phyloP scores from a whole-genome alignment of 2,797 vertebrate genomes.

The Enteromius afrohamiltoni region DNA sequence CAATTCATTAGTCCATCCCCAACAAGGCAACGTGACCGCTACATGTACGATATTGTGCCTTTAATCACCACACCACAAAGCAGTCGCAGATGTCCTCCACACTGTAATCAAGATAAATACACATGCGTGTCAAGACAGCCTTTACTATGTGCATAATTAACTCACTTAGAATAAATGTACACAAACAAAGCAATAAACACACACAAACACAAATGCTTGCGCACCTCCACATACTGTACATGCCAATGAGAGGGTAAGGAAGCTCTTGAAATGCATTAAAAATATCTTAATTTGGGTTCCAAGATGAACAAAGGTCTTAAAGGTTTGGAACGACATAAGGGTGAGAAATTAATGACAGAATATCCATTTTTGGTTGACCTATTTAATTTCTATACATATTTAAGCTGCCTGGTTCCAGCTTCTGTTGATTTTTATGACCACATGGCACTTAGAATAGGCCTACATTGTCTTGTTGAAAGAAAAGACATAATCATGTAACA shows the following conservation, averaged over 20 bases:
- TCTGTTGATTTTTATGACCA: neutral
- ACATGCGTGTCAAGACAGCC: neutral
- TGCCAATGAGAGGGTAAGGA: too few relatives aligned
- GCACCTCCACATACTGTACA: neutral
- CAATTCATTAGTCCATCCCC: slow-evolving; percentile 55
- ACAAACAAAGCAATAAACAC: slow-evolving; percentile 12
- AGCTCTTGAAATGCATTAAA: too few relatives aligned
- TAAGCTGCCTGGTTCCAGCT: neutral
- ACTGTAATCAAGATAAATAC: slow-evolving; percentile 45
- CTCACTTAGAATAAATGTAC: neutral
- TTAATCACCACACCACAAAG: slow-evolving; percentile 48
- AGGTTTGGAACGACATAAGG: too few relatives aligned
- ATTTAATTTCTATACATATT: neutral
- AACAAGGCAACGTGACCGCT: slow-evolving; percentile 28
- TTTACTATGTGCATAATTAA: slow-evolving; percentile 22
- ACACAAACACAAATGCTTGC: neutral
- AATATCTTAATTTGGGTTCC: too few relatives aligned
- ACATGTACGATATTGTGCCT: slow-evolving; percentile 34
- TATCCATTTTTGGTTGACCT: too few relatives aligned
- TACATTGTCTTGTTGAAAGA: neutral
- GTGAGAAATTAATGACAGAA: too few relatives aligned
- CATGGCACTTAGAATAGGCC: neutral
- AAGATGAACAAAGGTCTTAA: too few relatives aligned
- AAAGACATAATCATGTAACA: neutral
- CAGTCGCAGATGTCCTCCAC: slow-evolving; percentile 27